Evolutionary conservation across 2,797 vertebrate species (phyloP).

Genomic region (Karalla daura): DNA sequence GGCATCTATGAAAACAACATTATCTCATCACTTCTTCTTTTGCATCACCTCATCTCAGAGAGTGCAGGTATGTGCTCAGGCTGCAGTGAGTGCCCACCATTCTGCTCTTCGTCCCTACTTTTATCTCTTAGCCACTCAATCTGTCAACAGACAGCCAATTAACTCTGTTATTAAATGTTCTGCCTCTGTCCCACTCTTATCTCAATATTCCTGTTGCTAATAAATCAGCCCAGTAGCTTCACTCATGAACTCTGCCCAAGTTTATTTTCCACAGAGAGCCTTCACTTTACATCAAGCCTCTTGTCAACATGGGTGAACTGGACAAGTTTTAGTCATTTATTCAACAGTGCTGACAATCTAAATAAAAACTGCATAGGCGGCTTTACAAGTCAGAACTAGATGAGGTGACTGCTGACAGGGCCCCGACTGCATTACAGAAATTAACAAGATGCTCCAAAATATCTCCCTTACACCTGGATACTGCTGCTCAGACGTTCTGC

Average conservation of each 20-base stretch:
- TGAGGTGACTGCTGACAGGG: background rate
- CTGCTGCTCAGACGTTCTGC: background rate
- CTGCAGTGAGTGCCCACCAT: background rate
- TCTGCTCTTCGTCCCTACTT: constrained; percentile 5
- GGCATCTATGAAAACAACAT: background rate
- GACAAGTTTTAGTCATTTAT: constrained; percentile 10
- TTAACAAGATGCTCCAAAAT: background rate
- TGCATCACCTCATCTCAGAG: background rate
- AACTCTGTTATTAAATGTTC: constrained; percentile 14
- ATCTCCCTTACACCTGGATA: background rate
- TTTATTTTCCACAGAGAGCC: constrained; percentile 15
- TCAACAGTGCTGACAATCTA: background rate
- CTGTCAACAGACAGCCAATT: constrained; percentile 26
- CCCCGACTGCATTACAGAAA: background rate
- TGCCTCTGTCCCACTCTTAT: background rate
- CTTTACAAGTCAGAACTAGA: constrained; percentile 1
- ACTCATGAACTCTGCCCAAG: background rate
- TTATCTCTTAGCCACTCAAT: constrained; percentile 19
- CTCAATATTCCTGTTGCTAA: constrained; percentile 4
- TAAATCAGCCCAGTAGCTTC: constrained; percentile 11
- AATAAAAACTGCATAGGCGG: background rate
- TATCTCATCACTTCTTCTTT: background rate
- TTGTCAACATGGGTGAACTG: background rate
- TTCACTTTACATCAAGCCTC: background rate
- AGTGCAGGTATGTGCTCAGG: background rate